Conservation (phyloP, 2,113 vertebrate species). For the Calonectris borealis region DNA sequence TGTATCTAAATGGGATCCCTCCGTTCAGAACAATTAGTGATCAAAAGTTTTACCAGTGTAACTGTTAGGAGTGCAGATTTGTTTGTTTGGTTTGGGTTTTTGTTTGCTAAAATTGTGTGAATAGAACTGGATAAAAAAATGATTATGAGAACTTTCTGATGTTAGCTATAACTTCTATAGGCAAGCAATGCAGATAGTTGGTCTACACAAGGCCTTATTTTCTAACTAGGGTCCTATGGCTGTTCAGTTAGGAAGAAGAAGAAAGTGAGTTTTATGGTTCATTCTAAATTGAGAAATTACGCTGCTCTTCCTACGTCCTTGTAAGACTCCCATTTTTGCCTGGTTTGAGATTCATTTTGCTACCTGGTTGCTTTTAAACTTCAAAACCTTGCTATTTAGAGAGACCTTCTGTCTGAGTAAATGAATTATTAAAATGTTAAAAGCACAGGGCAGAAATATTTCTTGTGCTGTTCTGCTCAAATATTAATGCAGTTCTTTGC, state of each 20-base stretch:
- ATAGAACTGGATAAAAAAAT: not conserved
- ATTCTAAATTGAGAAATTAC: not conserved
- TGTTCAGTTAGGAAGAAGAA: not conserved
- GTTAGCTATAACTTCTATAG: not conserved
- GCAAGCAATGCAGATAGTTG: not conserved
- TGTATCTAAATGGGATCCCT: not conserved
- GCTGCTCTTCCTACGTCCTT: not conserved
- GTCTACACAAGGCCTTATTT: not conserved
- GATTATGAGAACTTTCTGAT: not conserved
- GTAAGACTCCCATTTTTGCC: not conserved
- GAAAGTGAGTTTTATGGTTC: not conserved
- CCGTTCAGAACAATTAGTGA: not conserved
- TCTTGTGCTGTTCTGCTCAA: slow-evolving; percentile 27
- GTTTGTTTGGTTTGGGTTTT: not conserved
- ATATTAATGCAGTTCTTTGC: slow-evolving; percentile 44
- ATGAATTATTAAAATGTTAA: slow-evolving; percentile 61
- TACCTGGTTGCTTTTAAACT: slow-evolving; percentile 29
- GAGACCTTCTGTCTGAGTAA: not conserved
- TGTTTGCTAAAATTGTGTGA: not conserved
- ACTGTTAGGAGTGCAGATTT: not conserved
- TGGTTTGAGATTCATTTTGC: not conserved
- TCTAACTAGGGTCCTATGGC: not conserved
- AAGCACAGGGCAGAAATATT: slow-evolving; percentile 16
- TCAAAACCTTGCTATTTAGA: slow-evolving; percentile 24
- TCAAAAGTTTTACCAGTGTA: not conserved